Base-by-base conservation (phyloP, 2,113 vertebrate species). In the Melanerpes aurifrons region DNA sequence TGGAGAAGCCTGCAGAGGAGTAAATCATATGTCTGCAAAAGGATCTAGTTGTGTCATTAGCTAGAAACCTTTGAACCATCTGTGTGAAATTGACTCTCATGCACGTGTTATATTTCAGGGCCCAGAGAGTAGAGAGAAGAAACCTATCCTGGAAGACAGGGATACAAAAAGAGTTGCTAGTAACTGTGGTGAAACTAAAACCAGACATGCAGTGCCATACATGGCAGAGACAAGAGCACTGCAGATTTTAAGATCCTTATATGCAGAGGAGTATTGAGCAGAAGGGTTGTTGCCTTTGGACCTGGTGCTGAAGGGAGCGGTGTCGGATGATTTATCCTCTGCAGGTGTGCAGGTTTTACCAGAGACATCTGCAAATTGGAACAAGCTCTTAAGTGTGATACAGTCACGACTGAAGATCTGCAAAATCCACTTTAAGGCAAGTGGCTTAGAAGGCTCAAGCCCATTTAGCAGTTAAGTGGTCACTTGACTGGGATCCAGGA, bases 401-500 rank as follows among this genome's bases (percentile, higher is more conserved):
- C 3, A 74, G 37, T 87, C 69, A 62, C 4, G 18, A 83, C 22
- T 86, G 26, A 62, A 54, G 87, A 66, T 61, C 73, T 83, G 25
- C 62, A 92, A 93, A 89, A 95, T 92, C 78, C 61, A 32, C 81
- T 84, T 70, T 82, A 59, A 89, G 61, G 62, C 59, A 57, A 88
- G 88, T 2, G 0, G 88, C 56, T 95, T 90, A 93, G 64, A 82
- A 93, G 78, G 81, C 67, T 95, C 29, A 90, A 89, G 40, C 21
- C 56, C 0, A 4, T 77, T 93, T 78, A 93, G 86, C 4, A 4
- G 25, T 86, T 82, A 75, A 93, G 83, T 53, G 54, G 62, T 73
- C 66, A 84, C 58, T 67, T 96, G 91, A 56, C 86, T 90, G 70
- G 48, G 74, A 62, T 93, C 80, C 37, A 77, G 82, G 76, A 92